Conservation (phyloP, 2,797 vertebrate genomes). For the Bufotes viridis region DNA sequence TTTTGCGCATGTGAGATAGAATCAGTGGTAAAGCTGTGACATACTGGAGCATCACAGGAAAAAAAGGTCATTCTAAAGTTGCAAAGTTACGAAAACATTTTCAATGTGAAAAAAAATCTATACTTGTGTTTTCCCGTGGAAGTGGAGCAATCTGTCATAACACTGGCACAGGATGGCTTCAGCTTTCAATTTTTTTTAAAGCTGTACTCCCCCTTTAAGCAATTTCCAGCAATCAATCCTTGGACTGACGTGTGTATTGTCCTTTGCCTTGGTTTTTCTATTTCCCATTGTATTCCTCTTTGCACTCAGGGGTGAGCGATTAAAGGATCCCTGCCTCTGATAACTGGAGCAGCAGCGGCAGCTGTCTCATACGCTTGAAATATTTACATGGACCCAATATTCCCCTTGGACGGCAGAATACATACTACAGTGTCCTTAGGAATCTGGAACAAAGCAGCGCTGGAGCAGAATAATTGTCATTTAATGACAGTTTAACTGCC, state of each 20-base stretch:
- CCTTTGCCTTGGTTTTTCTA: background rate
- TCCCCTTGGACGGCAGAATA: slow-evolving; percentile 52
- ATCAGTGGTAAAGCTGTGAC: background rate
- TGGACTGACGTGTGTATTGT: background rate
- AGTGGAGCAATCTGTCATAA: slow-evolving; percentile 4
- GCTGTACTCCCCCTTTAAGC: background rate
- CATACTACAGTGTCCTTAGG: slow-evolving; percentile 50
- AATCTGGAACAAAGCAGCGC: slow-evolving; percentile 46
- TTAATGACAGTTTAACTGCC: slow-evolving; percentile 46
- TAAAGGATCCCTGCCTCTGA: background rate
- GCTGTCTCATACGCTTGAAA: slow-evolving; percentile 59
- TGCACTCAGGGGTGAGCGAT: background rate
- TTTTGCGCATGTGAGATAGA: background rate
- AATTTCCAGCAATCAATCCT: background rate
- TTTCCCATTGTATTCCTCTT: background rate
- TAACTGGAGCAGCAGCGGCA: slow-evolving; percentile 33
- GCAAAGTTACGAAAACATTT: background rate
- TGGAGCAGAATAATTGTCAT: slow-evolving; percentile 51
- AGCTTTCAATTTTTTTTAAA: background rate
- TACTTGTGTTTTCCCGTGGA: background rate
- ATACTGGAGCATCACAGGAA: background rate
- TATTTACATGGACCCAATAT: slow-evolving; percentile 54
- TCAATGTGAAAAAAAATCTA: slow-evolving; percentile 21
- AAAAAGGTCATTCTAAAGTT: background rate
- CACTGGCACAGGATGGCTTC: background rate